Conservation (phyloP, 2,113 vertebrate species). For the Lonchura striata region DNA sequence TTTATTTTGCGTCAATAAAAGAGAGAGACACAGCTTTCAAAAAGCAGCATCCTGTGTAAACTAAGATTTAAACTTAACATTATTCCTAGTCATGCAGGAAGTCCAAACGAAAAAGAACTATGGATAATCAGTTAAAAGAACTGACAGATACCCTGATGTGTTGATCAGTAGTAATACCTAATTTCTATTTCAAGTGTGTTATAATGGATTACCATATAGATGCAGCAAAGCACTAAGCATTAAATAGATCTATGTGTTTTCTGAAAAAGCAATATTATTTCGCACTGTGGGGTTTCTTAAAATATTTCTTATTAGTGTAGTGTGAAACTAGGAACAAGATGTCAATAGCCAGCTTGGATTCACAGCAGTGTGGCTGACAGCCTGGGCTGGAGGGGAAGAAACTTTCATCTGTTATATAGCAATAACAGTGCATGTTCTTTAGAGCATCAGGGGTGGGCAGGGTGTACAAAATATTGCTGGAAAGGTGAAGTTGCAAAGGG, state of each 20-base stretch:
- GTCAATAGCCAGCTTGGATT: constrained; percentile 62
- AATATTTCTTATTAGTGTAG: constrained; percentile 58
- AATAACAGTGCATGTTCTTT: not conserved
- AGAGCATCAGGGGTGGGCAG: not conserved
- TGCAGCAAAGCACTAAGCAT: constrained; percentile 74
- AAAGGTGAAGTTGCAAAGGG: not conserved
- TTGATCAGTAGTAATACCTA: constrained; percentile 84
- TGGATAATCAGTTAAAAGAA: constrained; percentile 85
- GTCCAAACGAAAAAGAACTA: constrained; percentile 79
- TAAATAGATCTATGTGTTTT: constrained; percentile 73
- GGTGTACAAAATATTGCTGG: not conserved
- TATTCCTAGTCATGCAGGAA: constrained; percentile 87
- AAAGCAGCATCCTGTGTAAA: constrained; percentile 61
- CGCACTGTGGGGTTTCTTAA: constrained; percentile 63
- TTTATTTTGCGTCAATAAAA: not conserved
- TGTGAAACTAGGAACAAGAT: constrained; percentile 60
- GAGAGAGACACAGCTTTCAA: not conserved
- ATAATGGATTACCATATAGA: constrained; percentile 88
- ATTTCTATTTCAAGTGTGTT: constrained; percentile 89
- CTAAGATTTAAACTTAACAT: constrained; percentile 65
- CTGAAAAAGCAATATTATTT: constrained; percentile 73
- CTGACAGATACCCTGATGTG: constrained; percentile 72
- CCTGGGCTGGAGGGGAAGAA: not conserved
- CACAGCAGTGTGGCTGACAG: not conserved
- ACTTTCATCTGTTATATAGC: not conserved